These are phyloP conservation scores for Oscheius sp. DNA, from an alignment of 2,888 invertebrate genomes.

Conservation along the genomic window DNA sequence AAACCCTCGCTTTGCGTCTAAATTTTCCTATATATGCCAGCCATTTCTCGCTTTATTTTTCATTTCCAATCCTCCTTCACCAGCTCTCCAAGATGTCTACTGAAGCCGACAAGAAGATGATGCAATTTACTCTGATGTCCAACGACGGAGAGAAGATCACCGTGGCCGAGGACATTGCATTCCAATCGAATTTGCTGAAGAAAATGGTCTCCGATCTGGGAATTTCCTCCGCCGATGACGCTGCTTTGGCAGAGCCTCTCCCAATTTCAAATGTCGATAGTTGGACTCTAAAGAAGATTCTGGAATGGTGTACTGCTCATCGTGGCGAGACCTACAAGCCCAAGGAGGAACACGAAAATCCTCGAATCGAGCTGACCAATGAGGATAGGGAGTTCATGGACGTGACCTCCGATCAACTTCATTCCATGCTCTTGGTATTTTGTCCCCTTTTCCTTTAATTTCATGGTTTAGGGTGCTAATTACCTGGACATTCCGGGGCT, in stretches of 20 bases:
- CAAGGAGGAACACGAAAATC: slow-evolving; percentile 23
- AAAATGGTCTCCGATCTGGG: background rate
- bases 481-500: too few species aligned
- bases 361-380: background rate
- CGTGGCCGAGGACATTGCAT: background rate
- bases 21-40: too few species aligned
- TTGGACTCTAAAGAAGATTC: background rate
- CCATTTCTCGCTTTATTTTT: too few species aligned
- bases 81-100: too few species aligned
- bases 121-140: background rate
- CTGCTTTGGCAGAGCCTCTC: background rate
- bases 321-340: slow-evolving; percentile 16
- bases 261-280: background rate
- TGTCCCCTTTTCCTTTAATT: too few species aligned
- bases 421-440: slow-evolving; percentile 3
- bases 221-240: background rate
- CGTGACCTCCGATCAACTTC: background rate
- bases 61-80: too few species aligned
- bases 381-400: slow-evolving; percentile 6
- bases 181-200: background rate
- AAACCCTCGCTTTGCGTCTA: too few species aligned
- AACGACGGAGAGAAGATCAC: background rate
- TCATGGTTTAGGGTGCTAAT: too few species aligned
- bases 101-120: too few species aligned
- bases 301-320: background rate